A percentile compares a stretch with the other conserved stretches of the same genome.
Conservation (phyloP, 2,888 invertebrate genomes). For the Callimorpha dominula region DNA sequence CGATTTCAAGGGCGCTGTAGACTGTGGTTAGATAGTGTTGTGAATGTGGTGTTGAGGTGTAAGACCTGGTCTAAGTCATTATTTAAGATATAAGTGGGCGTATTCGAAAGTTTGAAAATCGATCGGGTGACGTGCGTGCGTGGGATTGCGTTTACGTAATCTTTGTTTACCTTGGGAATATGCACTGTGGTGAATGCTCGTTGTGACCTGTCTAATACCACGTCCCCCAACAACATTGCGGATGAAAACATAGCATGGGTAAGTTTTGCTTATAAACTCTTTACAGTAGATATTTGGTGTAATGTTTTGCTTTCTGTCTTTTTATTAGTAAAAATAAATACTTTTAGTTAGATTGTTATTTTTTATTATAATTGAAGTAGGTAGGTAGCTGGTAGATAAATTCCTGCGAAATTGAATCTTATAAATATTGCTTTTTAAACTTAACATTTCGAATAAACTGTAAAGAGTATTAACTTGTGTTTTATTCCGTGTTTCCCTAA, state of each 20-base stretch:
- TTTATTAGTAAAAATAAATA: neutral
- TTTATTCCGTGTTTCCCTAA: neutral
- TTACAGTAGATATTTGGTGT: conserved; percentile 5
- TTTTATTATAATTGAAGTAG: neutral
- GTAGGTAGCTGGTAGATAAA: neutral
- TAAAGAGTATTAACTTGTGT: neutral
- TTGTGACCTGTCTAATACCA: conserved; percentile 59
- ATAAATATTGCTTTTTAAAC: neutral
- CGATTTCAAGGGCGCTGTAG: conserved; percentile 82
- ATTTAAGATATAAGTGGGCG: conserved; percentile 81
- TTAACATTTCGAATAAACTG: neutral
- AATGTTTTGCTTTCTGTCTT: neutral
- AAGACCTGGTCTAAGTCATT: conserved; percentile 68
- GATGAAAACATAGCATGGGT: conserved; percentile 52
- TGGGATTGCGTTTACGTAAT: conserved; percentile 86
- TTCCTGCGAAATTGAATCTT: neutral
- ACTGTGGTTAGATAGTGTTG: conserved; percentile 70
- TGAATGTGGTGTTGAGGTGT: conserved; percentile 73
- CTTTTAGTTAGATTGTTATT: neutral
- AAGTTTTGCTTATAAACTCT: conserved; percentile 45
- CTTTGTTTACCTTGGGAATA: conserved; percentile 86
- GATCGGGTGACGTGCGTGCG: conserved; percentile 86
- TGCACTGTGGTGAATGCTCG: conserved; percentile 76
- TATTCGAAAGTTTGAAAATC: conserved; percentile 86
- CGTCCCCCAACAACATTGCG: conserved; percentile 45